A percentile compares a stretch with the other conserved stretches of the same genome.
Evolutionary conservation across 2,113 vertebrate species (phyloP).

Genomic region (Notothenia coriiceps): DNA sequence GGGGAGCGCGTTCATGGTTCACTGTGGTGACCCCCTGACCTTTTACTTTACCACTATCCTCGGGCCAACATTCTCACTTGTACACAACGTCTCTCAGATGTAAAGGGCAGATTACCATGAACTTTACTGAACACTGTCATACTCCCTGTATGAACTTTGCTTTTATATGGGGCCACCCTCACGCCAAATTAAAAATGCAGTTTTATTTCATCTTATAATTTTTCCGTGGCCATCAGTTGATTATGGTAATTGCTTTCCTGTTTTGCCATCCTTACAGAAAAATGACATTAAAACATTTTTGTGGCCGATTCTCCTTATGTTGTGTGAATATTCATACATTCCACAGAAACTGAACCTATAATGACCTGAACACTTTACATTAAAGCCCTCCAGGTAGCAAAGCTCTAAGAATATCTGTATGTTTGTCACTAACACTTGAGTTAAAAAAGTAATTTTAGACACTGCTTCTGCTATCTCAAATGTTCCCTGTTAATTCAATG

Average conservation of each 20-base stretch:
- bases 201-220: not conserved
- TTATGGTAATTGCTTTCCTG: not conserved
- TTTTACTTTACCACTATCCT: conserved; percentile 46
- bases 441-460: conserved; percentile 19
- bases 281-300: not conserved
- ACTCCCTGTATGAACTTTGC: conserved; percentile 31
- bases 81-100: conserved; percentile 21
- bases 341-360: conserved; percentile 16
- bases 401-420: not conserved
- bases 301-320: conserved; percentile 3
- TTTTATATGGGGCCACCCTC: conserved; percentile 26
- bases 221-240: not conserved
- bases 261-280: not conserved
- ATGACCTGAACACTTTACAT: conserved; percentile 52
- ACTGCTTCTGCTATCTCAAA: conserved; percentile 7
- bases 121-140: conserved; percentile 24
- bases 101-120: conserved; percentile 56
- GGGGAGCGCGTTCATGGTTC: conserved; percentile 11
- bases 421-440: conserved; percentile 10
- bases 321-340: conserved; percentile 35
- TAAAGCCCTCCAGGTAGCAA: conserved; percentile 7
- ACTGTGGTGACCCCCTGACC: conserved; percentile 36
- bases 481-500: conserved; percentile 20
- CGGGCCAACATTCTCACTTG: conserved; percentile 16
- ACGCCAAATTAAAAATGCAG: not conserved